Evolutionary conservation across 2,797 vertebrate genomes (phyloP).

Genomic region (Crossoptilon crossoptilon): DNA sequence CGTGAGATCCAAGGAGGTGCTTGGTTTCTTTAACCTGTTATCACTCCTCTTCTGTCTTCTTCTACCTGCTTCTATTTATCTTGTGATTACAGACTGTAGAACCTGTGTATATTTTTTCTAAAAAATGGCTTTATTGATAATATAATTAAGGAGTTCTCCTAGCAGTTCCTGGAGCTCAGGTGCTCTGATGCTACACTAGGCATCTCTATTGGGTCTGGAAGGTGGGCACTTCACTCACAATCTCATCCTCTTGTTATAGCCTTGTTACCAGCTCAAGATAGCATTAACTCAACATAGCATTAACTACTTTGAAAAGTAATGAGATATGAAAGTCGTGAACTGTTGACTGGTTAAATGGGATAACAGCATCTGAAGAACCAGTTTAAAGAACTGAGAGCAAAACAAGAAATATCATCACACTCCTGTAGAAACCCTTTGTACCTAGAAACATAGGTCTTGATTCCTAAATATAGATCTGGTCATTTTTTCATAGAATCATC

Average conservation of each 20-base stretch:
- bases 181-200: neutral
- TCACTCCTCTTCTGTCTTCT: neutral
- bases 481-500: no score
- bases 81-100: neutral
- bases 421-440: no score
- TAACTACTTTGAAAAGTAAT: neutral
- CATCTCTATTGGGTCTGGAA: neutral
- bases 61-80: neutral
- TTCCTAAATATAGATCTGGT: no score
- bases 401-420: neutral
- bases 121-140: neutral
- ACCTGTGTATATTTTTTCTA: neutral
- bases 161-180: neutral
- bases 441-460: no score
- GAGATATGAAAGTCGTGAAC: neutral
- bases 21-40: neutral
- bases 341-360: accelerated
- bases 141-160: accelerated
- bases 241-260: neutral
- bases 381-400: neutral
- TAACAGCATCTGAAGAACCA: neutral
- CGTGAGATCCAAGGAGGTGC: neutral
- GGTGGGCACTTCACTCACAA: neutral
- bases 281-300: neutral
- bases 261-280: neutral